These are phyloP conservation scores for Drosophila tanythrix DNA, from an alignment of 2,888 invertebrate genomes.

Conservation along the genomic window DNA sequence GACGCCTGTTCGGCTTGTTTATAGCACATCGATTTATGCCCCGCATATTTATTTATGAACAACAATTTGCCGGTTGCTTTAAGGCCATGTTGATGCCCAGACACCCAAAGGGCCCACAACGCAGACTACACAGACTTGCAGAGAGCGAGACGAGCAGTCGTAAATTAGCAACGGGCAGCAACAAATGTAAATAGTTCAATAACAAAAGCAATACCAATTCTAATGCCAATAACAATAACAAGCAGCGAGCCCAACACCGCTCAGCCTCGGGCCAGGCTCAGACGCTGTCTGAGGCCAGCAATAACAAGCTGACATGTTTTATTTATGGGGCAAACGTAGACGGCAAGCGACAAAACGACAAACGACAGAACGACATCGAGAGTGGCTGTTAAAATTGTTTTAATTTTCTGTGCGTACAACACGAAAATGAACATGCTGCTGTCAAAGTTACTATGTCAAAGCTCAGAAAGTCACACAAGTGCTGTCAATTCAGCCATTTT, in stretches of 20 bases:
- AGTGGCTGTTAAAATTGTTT: constrained; percentile 82
- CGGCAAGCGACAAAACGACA: constrained; percentile 50
- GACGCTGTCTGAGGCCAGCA: constrained; percentile 50
- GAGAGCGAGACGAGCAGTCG: constrained; percentile 35
- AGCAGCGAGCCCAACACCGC: constrained; percentile 36
- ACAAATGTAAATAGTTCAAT: constrained; percentile 81
- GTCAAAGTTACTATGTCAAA: constrained; percentile 31
- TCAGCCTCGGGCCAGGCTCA: constrained; percentile 24
- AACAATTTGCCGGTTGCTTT: constrained; percentile 75
- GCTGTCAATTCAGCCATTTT: constrained; percentile 35
- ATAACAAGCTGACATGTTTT: constrained; percentile 82
- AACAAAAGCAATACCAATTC: constrained; percentile 64
- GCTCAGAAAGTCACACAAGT: constrained; percentile 14
- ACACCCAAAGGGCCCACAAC: constrained; percentile 25
- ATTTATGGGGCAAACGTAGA: constrained; percentile 76
- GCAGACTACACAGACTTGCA: neutral
- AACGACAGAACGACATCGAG: constrained; percentile 44
- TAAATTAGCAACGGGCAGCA: constrained; percentile 70
- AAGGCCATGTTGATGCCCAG: constrained; percentile 47
- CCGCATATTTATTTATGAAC: constrained; percentile 76
- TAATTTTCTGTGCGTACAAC: constrained; percentile 71
- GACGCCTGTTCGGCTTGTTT: constrained; percentile 61
- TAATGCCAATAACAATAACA: constrained; percentile 64
- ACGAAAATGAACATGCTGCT: constrained; percentile 51
- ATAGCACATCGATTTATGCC: constrained; percentile 69